These are phyloP conservation scores for Euspilapteryx auroguttella DNA, from an alignment of 2,888 invertebrate species.

Conservation along the genomic window DNA sequence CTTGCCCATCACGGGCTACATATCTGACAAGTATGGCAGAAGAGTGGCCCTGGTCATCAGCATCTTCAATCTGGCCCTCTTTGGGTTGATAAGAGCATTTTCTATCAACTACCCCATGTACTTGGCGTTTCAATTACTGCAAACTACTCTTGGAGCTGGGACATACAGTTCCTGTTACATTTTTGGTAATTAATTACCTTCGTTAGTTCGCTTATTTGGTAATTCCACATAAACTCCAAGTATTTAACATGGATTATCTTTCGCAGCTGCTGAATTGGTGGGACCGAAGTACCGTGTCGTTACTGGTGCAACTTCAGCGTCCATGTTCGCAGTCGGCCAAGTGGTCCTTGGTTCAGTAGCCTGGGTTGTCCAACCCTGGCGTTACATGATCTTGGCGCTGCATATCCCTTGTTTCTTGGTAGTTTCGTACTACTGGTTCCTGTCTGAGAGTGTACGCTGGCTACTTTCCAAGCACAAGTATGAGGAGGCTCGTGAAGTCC, in stretches of 20 bases:
- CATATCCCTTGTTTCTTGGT: conserved; percentile 70
- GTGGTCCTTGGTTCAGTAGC: conserved; percentile 67
- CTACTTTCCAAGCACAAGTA: conserved; percentile 67
- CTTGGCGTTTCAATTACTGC: conserved; percentile 49
- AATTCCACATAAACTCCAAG: not conserved
- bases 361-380: conserved; percentile 70
- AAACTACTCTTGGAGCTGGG: conserved; percentile 53
- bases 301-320: conserved; percentile 66
- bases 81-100: conserved; percentile 57
- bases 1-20: conserved; percentile 66
- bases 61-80: conserved; percentile 35
- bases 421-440: conserved; percentile 66
- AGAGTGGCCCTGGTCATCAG: conserved; percentile 46
- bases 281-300: conserved; percentile 73
- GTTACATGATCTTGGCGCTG: conserved; percentile 63
- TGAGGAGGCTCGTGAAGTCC: conserved; percentile 61
- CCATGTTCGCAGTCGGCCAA: conserved; percentile 75
- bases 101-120: conserved; percentile 59
- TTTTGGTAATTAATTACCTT: conserved; percentile 19
- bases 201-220: conserved; percentile 2
- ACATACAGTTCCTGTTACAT: conserved; percentile 53
- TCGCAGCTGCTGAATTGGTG: conserved; percentile 72
- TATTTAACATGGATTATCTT: conserved; percentile 4
- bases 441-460: conserved; percentile 74
- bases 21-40: conserved; percentile 68